Evolutionary conservation across 2,888 invertebrate species (phyloP).

Genomic region (Ganaspis brasiliensis): DNA sequence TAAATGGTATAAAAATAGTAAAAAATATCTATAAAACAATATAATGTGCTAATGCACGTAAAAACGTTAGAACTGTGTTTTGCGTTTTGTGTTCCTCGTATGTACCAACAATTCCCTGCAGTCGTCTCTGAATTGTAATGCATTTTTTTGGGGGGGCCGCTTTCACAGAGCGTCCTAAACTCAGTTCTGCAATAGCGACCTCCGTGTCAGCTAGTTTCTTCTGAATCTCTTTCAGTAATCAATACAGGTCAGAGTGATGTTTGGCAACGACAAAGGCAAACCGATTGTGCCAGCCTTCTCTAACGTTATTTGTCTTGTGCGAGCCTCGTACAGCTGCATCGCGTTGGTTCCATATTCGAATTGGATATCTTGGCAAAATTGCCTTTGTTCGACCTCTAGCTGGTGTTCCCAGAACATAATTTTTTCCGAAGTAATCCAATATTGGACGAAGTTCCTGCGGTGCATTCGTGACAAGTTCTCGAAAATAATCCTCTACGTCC

Average conservation of each 20-base stretch:
- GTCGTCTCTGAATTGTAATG: background rate
- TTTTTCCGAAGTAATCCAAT: background rate
- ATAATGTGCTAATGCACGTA: background rate
- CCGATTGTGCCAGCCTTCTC: conserved; percentile 43
- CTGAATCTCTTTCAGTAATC: conserved; percentile 14
- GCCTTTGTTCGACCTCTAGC: background rate
- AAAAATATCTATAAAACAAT: background rate
- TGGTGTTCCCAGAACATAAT: background rate
- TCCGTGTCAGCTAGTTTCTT: conserved; percentile 24
- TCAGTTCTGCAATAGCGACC: conserved; percentile 7
- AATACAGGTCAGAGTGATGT: conserved; percentile 37
- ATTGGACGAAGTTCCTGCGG: background rate
- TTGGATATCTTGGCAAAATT: background rate
- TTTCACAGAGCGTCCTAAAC: conserved; percentile 15
- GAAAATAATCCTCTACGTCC: background rate
- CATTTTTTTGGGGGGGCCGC: background rate
- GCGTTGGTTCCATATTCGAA: conserved; percentile 27
- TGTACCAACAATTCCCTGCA: background rate
- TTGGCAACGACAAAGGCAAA: conserved; percentile 33
- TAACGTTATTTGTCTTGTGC: conserved; percentile 36
- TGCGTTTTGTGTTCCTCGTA: background rate
- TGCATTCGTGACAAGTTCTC: background rate
- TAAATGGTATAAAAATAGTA: background rate
- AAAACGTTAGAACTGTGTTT: background rate
- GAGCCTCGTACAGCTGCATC: conserved; percentile 19